A percentile compares a stretch with the other conserved stretches of the same genome.
phyloP scores from a whole-genome alignment of 2,888 invertebrate species.

The Embidobia sp. region DNA sequence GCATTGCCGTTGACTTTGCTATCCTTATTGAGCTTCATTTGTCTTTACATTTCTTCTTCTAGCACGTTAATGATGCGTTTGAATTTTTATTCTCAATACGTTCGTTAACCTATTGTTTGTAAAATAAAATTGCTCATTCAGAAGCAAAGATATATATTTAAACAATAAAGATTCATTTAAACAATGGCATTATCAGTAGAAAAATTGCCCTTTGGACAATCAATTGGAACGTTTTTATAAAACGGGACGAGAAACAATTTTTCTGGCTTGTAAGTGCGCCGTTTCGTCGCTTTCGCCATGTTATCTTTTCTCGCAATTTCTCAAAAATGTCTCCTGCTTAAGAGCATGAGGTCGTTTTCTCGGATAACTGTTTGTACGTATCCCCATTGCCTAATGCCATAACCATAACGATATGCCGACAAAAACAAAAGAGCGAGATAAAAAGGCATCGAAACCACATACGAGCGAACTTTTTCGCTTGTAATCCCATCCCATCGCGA shows the following conservation, averaged over 20 bases:
- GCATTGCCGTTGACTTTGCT: conserved; percentile 4
- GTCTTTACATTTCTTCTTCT: too few species aligned
- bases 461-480: conserved; percentile 47
- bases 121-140: too few species aligned
- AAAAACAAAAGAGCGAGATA: conserved; percentile 65
- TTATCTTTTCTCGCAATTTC: conserved; percentile 28
- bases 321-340: conserved; percentile 50
- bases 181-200: too few species aligned
- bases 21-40: too few species aligned
- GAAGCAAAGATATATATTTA: too few species aligned
- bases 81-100: too few species aligned
- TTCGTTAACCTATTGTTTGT: too few species aligned
- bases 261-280: neutral
- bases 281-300: conserved; percentile 12
- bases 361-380: conserved; percentile 77
- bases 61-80: too few species aligned
- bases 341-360: conserved; percentile 71
- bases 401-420: conserved; percentile 76
- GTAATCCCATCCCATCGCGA: conserved; percentile 39
- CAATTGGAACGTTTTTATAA: neutral
- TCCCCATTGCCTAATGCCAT: conserved; percentile 75
- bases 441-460: conserved; percentile 59
- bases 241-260: conserved; percentile 8
- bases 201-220: too few species aligned
- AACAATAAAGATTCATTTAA: too few species aligned